A percentile compares a stretch with the other conserved stretches of the same genome.
Conservation (phyloP, 2,113 vertebrate genomes). For the Sinocyclocheilus anshuiensis region DNA sequence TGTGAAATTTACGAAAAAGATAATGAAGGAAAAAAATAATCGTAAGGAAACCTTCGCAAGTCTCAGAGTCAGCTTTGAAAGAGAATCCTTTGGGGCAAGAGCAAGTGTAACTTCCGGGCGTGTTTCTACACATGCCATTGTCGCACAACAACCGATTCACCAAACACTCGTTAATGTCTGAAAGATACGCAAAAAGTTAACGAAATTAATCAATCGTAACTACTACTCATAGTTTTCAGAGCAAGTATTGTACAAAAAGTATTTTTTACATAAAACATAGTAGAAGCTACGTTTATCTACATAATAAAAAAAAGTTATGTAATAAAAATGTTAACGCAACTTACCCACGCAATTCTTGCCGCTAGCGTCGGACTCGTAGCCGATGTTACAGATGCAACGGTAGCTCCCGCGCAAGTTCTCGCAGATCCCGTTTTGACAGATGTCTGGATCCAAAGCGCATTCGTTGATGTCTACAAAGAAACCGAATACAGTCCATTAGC, state of each 20-base stretch:
- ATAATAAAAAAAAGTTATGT: background rate
- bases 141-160: conserved; percentile 94
- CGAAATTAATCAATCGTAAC: background rate
- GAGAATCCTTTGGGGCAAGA: conserved; percentile 93
- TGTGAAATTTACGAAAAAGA: background rate
- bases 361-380: conserved; percentile 92
- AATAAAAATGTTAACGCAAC: conserved; percentile 57
- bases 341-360: conserved; percentile 96
- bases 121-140: conserved; percentile 94
- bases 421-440: conserved; percentile 96
- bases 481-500: background rate
- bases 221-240: background rate
- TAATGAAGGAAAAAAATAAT: background rate
- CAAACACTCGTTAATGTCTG: conserved; percentile 95
- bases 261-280: background rate
- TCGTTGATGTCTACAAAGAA: conserved; percentile 90
- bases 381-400: conserved; percentile 96
- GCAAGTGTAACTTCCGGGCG: conserved; percentile 93
- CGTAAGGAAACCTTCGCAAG: conserved; percentile 83
- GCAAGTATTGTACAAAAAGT: background rate
- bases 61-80: conserved; percentile 93
- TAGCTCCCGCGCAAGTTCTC: conserved; percentile 97
- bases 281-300: background rate
- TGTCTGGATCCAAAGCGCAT: conserved; percentile 94
- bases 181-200: background rate